phyloP scores from a whole-genome alignment of 2,113 vertebrate genomes.

The Anarhynchus alexandrinus region DNA sequence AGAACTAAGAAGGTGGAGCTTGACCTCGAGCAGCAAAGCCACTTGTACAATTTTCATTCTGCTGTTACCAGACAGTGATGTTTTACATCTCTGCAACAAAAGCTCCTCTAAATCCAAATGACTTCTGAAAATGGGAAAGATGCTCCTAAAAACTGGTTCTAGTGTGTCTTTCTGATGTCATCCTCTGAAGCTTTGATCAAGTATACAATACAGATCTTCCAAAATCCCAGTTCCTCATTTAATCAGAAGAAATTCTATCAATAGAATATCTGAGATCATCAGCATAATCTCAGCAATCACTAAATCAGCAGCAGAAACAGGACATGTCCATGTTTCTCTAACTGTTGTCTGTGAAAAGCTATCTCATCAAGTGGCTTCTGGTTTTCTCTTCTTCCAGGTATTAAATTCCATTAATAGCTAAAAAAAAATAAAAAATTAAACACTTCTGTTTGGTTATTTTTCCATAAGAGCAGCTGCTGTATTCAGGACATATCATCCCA shows the following conservation, averaged over 20 bases:
- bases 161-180: not conserved
- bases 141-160: not conserved
- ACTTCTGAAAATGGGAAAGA: not conserved
- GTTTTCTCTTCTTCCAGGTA: not conserved
- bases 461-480: not conserved
- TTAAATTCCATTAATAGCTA: not conserved
- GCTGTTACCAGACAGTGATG: not conserved
- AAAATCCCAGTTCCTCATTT: not conserved
- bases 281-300: not conserved
- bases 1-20: not conserved
- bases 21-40: not conserved
- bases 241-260: not conserved
- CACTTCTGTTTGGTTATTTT: not conserved
- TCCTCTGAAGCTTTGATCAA: not conserved
- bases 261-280: not conserved
- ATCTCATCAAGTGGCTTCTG: not conserved
- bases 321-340: not conserved
- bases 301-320: not conserved
- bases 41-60: not conserved
- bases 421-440: not conserved
- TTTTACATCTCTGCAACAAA: not conserved
- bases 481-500: not conserved
- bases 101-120: not conserved
- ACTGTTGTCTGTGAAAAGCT: not conserved
- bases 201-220: not conserved